Percentiles rank a stretch among this genome's conserved stretches.
Evolutionary conservation across 2,797 vertebrate species (phyloP).

Genomic region (Chrysocyon brachyurus): DNA sequence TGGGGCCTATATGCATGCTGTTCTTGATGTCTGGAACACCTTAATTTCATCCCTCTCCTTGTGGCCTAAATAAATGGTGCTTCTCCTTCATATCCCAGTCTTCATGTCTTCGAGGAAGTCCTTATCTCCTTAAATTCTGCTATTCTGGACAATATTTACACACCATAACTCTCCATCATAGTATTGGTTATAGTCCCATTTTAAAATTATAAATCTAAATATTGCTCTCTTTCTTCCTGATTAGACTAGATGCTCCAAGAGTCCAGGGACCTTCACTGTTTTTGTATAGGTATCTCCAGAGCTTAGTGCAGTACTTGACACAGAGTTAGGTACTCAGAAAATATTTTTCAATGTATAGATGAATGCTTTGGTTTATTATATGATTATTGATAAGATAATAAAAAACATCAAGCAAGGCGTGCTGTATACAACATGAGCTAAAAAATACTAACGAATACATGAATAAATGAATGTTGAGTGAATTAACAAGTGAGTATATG

Average conservation of each 20-base stretch:
- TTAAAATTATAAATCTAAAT: not conserved
- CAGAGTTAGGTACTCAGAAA: not conserved
- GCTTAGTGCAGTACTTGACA: not conserved
- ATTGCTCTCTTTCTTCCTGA: not conserved
- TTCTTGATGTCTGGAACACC: not conserved
- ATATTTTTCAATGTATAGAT: not conserved
- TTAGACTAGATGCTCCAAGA: not conserved
- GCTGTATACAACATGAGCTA: not conserved
- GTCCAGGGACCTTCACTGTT: not conserved
- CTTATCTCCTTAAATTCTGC: not conserved
- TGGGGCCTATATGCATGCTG: too few species aligned
- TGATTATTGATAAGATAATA: not conserved
- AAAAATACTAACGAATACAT: slow-evolving; percentile 50
- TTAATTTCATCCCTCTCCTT: too few species aligned
- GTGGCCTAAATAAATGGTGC: not conserved
- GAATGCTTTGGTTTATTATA: not conserved
- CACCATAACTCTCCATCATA: not conserved
- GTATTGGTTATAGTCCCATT: not conserved
- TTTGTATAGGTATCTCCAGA: not conserved
- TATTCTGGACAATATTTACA: not conserved
- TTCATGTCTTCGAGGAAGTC: not conserved
- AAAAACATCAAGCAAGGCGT: not conserved
- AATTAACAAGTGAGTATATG: not conserved
- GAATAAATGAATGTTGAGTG: slow-evolving; percentile 34
- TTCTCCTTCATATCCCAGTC: not conserved